phyloP scores from a whole-genome alignment of 2,113 vertebrate genomes.

The Ceratotherium simum region DNA sequence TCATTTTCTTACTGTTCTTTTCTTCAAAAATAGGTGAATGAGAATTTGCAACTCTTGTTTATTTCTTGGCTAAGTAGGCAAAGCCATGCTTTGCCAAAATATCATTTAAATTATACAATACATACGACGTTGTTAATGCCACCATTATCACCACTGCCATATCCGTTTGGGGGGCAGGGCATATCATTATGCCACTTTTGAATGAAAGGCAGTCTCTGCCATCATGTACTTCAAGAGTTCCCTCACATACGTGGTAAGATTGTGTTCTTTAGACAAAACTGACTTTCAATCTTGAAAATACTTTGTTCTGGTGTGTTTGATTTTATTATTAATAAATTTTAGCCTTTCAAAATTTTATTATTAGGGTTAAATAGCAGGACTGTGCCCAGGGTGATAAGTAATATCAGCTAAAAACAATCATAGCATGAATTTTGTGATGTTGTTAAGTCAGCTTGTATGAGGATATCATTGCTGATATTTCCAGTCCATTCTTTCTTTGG shows the following conservation, averaged over 20 bases:
- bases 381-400: not conserved
- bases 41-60: not conserved
- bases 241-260: not conserved
- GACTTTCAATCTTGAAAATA: not conserved
- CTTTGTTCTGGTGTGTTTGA: not conserved
- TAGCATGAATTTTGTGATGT: not conserved
- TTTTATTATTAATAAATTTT: not conserved
- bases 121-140: not conserved
- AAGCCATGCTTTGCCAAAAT: not conserved
- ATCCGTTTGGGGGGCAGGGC: accelerated
- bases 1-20: not conserved
- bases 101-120: not conserved
- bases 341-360: not conserved
- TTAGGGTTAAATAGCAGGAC: not conserved
- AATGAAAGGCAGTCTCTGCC: not conserved
- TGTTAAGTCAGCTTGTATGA: not conserved
- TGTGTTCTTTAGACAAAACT: not conserved
- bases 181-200: not conserved
- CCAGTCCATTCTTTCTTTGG: not conserved
- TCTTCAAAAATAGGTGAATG: conserved; percentile 14
- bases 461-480: not conserved
- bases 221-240: not conserved
- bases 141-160: not conserved
- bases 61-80: not conserved
- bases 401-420: not conserved